phyloP scores from a whole-genome alignment of 2,888 invertebrate species.

The Polymixis lichenea region DNA sequence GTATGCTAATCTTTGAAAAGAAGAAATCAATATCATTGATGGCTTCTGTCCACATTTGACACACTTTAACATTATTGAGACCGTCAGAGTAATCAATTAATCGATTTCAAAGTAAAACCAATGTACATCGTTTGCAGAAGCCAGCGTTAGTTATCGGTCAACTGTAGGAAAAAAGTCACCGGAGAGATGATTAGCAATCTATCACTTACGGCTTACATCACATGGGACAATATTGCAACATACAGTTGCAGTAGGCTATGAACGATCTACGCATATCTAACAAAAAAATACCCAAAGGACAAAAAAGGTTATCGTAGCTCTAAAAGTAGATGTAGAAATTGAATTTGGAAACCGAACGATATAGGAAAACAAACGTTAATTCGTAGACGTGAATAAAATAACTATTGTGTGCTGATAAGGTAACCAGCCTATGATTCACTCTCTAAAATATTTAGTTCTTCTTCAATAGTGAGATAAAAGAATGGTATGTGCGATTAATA shows the following conservation, averaged over 20 bases:
- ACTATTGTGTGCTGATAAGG: slow-evolving; percentile 6
- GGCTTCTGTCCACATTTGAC: slow-evolving; percentile 32
- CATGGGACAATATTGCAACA: slow-evolving; percentile 47
- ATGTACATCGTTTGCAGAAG: slow-evolving; percentile 32
- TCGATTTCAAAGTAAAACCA: slow-evolving; percentile 43
- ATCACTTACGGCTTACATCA: slow-evolving; percentile 55
- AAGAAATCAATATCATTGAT: slow-evolving; percentile 26
- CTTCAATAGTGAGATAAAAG: background rate
- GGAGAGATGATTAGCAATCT: slow-evolving; percentile 57
- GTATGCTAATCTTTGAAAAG: slow-evolving; percentile 20
- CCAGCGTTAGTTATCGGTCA: slow-evolving; percentile 52
- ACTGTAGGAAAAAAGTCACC: slow-evolving; percentile 53
- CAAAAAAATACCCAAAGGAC: background rate
- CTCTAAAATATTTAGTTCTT: background rate
- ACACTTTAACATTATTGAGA: slow-evolving; percentile 24
- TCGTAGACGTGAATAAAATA: background rate
- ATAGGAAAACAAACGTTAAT: background rate
- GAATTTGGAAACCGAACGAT: slow-evolving; percentile 2
- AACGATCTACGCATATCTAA: background rate
- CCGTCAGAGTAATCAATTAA: slow-evolving; percentile 50
- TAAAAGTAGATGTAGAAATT: background rate
- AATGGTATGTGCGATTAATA: background rate
- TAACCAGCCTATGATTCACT: background rate
- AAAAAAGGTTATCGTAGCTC: background rate
- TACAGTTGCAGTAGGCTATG: background rate